Evolutionary conservation across 2,113 vertebrate genomes (phyloP), one percentile per base, ranked within the genome.

Genomic region (Miniopterus natalensis): DNA sequence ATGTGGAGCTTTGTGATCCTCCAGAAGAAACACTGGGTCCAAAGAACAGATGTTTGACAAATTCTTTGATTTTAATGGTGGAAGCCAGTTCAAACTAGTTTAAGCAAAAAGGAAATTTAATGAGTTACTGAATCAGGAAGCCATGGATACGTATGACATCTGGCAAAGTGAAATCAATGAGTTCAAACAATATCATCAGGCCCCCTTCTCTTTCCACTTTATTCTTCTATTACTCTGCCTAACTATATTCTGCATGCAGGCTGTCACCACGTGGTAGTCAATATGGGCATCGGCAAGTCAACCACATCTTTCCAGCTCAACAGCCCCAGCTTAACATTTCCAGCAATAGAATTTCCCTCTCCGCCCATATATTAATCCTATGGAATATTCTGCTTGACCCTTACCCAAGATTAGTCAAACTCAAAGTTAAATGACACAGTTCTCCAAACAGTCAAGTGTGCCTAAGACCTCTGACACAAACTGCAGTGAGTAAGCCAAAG

Each of bases 51-150:
- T 80, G 36, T 80, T 79, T 74, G 59, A 88, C 25, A 88, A 91
- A 85, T 79, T 78, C 57, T 84, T 73, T 68, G 25, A 68, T 15
- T 89, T 20, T 4, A 68, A 73, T n/a, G 5, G 49, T 88, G 23
- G 45, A 74, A 12, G 29, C 2, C n/a, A 63, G 11, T 45, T 85
- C 53, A 84, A 74, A 85, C 36, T 61, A 73, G 25, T 65, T 78
- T 78, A 73, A 79, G 71, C 63, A 66, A 92, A 87, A 92, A 21
- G 65, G 29, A 92, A 92, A 94, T 79, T 79, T 68, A 79, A 75
- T 81, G 21, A 68, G 61, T 90, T 49, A 55, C 42, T 92, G 55
- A 75, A 74, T 88, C 36, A 90, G 66, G n/a, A 92, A 92, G 36
- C 25, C 36, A 86, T 17, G 20, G 51, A 70, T 86, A 74, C 49